A percentile compares a stretch with the other conserved stretches of the same genome.
phyloP scores from a whole-genome alignment of 2,888 invertebrate genomes.

The Operophtera brumata region DNA sequence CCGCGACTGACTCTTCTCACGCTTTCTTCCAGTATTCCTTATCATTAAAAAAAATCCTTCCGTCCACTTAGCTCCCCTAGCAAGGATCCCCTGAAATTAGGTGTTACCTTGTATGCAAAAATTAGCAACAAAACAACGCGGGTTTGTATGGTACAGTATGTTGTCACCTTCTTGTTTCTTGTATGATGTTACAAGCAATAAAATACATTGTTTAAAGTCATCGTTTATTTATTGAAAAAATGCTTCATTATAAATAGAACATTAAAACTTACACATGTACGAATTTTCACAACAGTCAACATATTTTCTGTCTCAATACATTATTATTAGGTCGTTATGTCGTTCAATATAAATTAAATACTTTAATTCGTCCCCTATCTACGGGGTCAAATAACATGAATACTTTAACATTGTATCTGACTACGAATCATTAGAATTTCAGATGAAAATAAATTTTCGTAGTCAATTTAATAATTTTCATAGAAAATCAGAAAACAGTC shows the following conservation, averaged over 20 bases:
- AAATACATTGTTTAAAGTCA: conserved; percentile 38
- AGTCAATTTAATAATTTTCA: conserved; percentile 39
- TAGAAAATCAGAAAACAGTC: conserved; percentile 64
- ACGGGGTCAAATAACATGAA: conserved; percentile 38
- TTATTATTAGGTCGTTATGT: conserved; percentile 52
- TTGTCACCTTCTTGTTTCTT: too few relatives aligned
- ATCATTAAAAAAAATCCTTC: too few relatives aligned
- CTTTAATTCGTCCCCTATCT: conserved; percentile 31
- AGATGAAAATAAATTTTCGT: conserved; percentile 29
- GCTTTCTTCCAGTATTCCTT: too few relatives aligned
- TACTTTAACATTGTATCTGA: conserved; percentile 46
- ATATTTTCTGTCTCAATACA: conserved; percentile 34
- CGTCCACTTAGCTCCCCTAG: too few relatives aligned
- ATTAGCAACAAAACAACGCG: too few relatives aligned
- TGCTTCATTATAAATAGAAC: conserved; percentile 75
- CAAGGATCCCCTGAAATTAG: too few relatives aligned
- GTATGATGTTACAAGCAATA: not conserved
- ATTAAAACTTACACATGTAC: conserved; percentile 61
- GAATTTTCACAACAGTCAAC: conserved; percentile 61
- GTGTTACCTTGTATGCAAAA: too few relatives aligned
- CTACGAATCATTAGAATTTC: conserved; percentile 42
- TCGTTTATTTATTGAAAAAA: conserved; percentile 67
- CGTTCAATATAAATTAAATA: conserved; percentile 49
- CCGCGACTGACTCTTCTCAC: too few relatives aligned
- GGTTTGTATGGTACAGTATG: too few relatives aligned